Conservation (phyloP, 2,113 vertebrate species). For the Callaeas wilsoni region DNA sequence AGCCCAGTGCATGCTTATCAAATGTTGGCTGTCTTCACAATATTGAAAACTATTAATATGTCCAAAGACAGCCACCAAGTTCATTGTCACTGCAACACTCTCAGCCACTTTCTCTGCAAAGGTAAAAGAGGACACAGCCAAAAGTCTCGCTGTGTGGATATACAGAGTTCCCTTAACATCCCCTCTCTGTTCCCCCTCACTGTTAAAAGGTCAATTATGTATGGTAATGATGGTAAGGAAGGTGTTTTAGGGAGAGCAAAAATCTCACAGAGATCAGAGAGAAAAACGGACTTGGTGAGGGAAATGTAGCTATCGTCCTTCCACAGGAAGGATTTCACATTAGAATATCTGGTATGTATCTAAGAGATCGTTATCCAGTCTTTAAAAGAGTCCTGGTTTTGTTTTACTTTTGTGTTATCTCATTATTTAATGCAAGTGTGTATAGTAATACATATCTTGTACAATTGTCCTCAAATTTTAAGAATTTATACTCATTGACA, state of each 20-base stretch:
- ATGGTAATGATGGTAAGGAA: neutral
- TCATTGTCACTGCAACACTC: neutral
- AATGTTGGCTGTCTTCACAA: neutral
- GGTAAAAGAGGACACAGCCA: neutral
- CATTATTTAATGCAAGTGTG: neutral
- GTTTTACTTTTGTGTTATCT: neutral
- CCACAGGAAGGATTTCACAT: neutral
- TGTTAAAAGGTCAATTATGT: neutral
- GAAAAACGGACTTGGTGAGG: neutral
- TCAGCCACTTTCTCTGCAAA: neutral
- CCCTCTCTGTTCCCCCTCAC: neutral
- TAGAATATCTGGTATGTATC: neutral
- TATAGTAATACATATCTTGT: neutral
- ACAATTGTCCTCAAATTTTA: neutral
- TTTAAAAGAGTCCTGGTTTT: neutral
- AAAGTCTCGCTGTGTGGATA: rapidly evolving
- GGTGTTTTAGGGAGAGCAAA: neutral
- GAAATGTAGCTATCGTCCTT: neutral
- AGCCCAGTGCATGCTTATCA: neutral
- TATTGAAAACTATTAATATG: neutral
- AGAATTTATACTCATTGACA: neutral
- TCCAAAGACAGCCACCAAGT: neutral
- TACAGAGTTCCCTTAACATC: neutral
- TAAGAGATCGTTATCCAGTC: neutral
- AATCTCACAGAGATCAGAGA: neutral